Evolutionary conservation across 2,888 invertebrate species (phyloP).

Genomic region (Megaustenia siamemsis): DNA sequence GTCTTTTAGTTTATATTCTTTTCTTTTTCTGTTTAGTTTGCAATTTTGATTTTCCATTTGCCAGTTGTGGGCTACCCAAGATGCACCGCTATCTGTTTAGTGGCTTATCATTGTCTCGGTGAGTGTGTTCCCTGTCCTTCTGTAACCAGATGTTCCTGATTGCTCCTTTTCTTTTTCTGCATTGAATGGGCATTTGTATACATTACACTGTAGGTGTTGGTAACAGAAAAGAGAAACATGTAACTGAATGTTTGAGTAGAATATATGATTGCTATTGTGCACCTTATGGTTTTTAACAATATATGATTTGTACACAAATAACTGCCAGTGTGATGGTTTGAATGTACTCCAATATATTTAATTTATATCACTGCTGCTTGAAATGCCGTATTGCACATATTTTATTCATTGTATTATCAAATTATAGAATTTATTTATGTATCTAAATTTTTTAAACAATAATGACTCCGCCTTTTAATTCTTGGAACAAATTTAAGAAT

Average conservation of each 20-base stretch:
- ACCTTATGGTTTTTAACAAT: no score
- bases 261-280: not conserved
- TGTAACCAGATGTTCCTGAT: constrained; percentile 7
- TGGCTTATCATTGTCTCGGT: constrained; percentile 74
- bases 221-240: not conserved
- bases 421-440: no score
- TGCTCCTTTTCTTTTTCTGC: constrained; percentile 11
- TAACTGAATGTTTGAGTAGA: not conserved
- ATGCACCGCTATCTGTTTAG: constrained; percentile 71
- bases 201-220: constrained; percentile 38
- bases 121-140: constrained; percentile 63
- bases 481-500: no score
- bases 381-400: not conserved
- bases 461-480: no score
- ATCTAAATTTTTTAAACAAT: no score
- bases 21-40: constrained; percentile 43
- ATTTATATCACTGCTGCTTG: not conserved
- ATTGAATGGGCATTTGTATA: constrained; percentile 19
- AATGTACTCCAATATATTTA: not conserved
- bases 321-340: no score
- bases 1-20: constrained; percentile 28
- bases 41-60: constrained; percentile 50
- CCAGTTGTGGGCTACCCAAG: constrained; percentile 63
- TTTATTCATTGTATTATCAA: not conserved
- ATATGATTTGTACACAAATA: no score